Evolutionary conservation across 2,113 vertebrate species (phyloP).

Genomic region (Stercorarius parasiticus): DNA sequence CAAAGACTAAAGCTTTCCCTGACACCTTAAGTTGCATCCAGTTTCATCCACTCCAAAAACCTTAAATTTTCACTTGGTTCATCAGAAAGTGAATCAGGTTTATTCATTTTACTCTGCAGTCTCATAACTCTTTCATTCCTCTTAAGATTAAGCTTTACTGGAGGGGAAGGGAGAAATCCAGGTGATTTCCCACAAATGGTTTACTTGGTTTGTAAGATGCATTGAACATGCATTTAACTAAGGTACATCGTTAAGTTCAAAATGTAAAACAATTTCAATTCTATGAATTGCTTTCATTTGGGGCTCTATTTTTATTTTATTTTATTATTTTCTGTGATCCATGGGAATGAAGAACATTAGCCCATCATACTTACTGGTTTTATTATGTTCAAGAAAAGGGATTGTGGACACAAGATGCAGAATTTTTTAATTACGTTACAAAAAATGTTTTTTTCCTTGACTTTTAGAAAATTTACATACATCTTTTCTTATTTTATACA

Average conservation of each 20-base stretch:
- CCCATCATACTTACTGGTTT: not conserved
- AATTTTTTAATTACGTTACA: not conserved
- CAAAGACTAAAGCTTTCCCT: not conserved
- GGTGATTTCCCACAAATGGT: not conserved
- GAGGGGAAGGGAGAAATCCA: not conserved
- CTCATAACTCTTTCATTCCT: not conserved
- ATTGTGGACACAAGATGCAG: not conserved
- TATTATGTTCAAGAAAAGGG: not conserved
- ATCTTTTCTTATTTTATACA: not conserved
- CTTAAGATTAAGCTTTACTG: not conserved
- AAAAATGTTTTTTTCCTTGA: not conserved
- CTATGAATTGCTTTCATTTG: not conserved
- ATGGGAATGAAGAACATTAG: not conserved
- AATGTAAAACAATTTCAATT: not conserved
- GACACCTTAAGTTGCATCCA: not conserved
- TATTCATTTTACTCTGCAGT: not conserved
- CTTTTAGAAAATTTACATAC: not conserved
- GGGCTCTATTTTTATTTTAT: not conserved
- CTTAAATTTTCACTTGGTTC: not conserved
- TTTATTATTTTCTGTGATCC: not conserved
- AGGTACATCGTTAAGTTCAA: not conserved
- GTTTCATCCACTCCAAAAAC: not conserved
- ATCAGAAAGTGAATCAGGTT: not conserved
- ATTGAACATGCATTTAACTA: not conserved
- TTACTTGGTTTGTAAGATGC: not conserved